A percentile compares a stretch with the other conserved stretches of the same genome.
Conservation (phyloP, 2,888 invertebrate species). For the Meta bourneti region DNA sequence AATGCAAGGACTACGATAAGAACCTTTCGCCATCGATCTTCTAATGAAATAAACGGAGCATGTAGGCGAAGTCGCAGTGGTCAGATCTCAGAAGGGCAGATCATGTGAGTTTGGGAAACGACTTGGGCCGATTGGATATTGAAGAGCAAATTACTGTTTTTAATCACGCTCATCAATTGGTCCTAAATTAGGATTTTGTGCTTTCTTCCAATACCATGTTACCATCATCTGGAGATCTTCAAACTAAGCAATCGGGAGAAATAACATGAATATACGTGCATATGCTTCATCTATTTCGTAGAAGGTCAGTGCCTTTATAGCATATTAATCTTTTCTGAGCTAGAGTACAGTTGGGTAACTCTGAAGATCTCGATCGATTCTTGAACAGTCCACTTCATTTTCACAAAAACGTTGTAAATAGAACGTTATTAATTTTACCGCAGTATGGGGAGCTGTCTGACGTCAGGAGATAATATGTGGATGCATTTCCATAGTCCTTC, state of each 20-base stretch:
- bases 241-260: background rate
- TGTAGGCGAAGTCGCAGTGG: too few species aligned
- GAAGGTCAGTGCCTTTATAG: too few species aligned
- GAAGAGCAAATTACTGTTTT: too few species aligned
- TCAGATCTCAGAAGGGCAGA: background rate
- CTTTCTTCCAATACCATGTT: background rate
- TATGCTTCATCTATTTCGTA: too few species aligned
- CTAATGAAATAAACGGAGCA: too few species aligned
- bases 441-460: conserved; percentile 25
- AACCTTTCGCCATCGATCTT: background rate
- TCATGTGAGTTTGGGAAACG: background rate
- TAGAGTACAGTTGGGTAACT: too few species aligned
- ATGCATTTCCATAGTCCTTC: conserved; percentile 44
- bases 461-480: conserved; percentile 51
- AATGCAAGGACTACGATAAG: too few species aligned
- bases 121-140: background rate
- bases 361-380: background rate
- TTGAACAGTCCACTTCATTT: background rate
- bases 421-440: conserved; percentile 7
- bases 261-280: background rate
- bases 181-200: too few species aligned
- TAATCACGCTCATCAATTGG: too few species aligned
- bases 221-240: background rate
- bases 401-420: background rate
- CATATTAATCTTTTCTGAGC: too few species aligned